phyloP scores from a whole-genome alignment of 2,888 invertebrate genomes.

The Neocrepidodera transversa region DNA sequence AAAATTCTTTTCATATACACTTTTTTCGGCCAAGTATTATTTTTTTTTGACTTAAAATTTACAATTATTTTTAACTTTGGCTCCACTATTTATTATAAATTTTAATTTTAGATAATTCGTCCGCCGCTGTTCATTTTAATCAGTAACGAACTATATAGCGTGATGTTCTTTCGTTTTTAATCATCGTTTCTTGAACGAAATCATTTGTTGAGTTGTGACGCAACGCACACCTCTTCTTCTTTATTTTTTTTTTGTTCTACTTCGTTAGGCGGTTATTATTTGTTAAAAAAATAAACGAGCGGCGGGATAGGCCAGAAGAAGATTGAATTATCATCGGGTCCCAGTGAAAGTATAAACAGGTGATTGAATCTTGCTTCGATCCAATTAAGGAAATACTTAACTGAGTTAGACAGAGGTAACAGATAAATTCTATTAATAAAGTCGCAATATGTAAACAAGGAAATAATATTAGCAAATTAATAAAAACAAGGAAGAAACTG shows the following conservation, averaged over 20 bases:
- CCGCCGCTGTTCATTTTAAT: constrained; percentile 12
- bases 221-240: constrained; percentile 7
- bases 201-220: constrained; percentile 17
- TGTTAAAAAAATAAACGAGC: constrained; percentile 15
- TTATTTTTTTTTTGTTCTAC: constrained; percentile 3
- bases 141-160: neutral
- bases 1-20: too few relatives aligned
- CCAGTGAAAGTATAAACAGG: constrained; percentile 9
- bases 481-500: too few relatives aligned
- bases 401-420: neutral
- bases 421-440: too few relatives aligned
- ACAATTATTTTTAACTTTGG: too few relatives aligned
- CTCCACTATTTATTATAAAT: too few relatives aligned
- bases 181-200: constrained; percentile 16
- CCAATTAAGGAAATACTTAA: neutral
- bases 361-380: constrained; percentile 3
- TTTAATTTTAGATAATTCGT: neutral
- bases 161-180: constrained; percentile 17
- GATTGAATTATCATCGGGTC: constrained; percentile 7
- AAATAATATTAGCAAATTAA: too few relatives aligned
- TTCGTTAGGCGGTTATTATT: constrained; percentile 18
- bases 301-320: neutral
- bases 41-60: too few relatives aligned
- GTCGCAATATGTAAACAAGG: too few relatives aligned
- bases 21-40: too few relatives aligned